A percentile compares a stretch with the other conserved stretches of the same genome.
Evolutionary conservation across 2,888 invertebrate species (phyloP).

Genomic region (Dysmachus trigonus): DNA sequence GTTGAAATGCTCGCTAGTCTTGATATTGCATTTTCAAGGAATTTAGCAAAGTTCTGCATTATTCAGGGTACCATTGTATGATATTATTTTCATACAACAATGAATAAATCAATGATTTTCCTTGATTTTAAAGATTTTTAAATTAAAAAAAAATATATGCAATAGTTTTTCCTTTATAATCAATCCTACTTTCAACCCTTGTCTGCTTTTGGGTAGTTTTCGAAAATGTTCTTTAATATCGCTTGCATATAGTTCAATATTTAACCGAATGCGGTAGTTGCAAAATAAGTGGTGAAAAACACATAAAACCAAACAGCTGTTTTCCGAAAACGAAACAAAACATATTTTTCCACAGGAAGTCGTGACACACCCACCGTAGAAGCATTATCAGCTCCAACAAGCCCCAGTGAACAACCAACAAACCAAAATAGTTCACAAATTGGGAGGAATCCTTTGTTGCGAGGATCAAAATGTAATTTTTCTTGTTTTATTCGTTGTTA

Average conservation of each 20-base stretch:
- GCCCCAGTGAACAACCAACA: conserved; percentile 71
- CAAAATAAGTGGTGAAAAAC: background rate
- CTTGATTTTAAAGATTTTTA: background rate
- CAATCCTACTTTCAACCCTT: background rate
- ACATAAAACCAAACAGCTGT: background rate
- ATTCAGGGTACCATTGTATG: background rate
- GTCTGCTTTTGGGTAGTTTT: background rate
- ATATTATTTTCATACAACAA: background rate
- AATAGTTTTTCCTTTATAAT: background rate
- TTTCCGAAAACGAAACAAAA: conserved; percentile 22
- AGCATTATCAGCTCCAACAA: conserved; percentile 73
- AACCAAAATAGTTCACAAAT: conserved; percentile 64
- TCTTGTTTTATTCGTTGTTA: conserved; percentile 50
- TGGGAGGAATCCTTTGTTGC: conserved; percentile 76
- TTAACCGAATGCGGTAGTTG: background rate
- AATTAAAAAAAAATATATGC: background rate
- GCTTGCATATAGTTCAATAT: background rate
- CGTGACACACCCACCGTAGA: conserved; percentile 55
- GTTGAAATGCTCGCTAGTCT: background rate
- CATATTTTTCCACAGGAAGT: conserved; percentile 53
- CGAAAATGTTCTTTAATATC: background rate
- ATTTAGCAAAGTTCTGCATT: background rate
- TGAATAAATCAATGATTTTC: background rate
- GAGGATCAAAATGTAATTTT: conserved; percentile 83
- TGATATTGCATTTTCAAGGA: background rate